Evolutionary conservation across 1,140 invertebrate species (phyloP), one percentile per base, ranked within the genome.

Genomic region (Akabosia matsudoensis): DNA sequence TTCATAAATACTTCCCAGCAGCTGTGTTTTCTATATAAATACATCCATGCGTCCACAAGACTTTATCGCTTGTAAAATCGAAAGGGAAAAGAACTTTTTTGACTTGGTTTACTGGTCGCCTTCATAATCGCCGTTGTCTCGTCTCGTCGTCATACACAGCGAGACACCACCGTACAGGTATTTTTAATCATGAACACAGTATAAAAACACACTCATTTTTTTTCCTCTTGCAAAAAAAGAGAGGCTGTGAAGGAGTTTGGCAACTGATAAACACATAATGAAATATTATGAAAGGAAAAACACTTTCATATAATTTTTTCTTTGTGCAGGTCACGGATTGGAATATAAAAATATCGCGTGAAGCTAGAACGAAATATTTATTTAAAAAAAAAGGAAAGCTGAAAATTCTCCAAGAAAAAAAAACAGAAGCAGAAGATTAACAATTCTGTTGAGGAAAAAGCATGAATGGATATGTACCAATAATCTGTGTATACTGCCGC

Each of bases 301-400:
- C 54, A 22, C 24, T 61, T 61, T n/a, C 10, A 51, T 51, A 51
- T 51, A n/a, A 51, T n/a, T 61, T 16, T 61, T 22, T 24, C 54
- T 61, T n/a, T 61, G 61, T 4, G 61, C 61, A 67, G 61, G 61
- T 67, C 61, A 67, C 61, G 61, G 61, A 67, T 67, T 67, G 61
- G 30, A 67, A 67, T 7, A 31, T 14, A 67, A 31, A 10, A 3
- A 30, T 30, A 30, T 67, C 3, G 31, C 22, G 37, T 61, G 54
- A n/a, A n/a, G 54, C n/a, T 16, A 24, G 24, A 22, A 10, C 14
- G 14, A 51, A n/a, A 51, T 10, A 51, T n/a, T n/a, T n/a, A n/a
- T n/a, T 18, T 18, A 61, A 24, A 24, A 3, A 61, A 61, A 61
- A 61, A 61, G 24, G 54, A 61, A 61, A 61, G 54, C 54, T n/a